Conservation (phyloP, 1,140 invertebrate genomes). For the Panagrolaimus sp. region DNA sequence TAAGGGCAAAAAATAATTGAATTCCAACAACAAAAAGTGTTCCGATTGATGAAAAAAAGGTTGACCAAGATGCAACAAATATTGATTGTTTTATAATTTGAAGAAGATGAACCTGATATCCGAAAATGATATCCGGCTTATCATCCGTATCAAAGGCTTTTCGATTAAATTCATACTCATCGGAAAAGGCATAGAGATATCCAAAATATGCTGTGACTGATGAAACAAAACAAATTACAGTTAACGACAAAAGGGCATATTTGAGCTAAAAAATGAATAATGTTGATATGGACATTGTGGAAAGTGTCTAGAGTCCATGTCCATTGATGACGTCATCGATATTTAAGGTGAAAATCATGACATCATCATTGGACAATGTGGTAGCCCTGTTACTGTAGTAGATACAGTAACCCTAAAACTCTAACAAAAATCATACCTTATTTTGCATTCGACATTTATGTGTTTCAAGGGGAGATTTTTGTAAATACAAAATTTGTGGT, state of each 20-base stretch:
- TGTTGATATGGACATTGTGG: no score
- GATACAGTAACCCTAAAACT: no score
- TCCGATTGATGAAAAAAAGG: not conserved
- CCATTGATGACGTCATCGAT: not conserved
- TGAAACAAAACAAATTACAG: not conserved
- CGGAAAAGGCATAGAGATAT: not conserved
- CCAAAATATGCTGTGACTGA: not conserved
- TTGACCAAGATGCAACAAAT: slow-evolving; percentile 2
- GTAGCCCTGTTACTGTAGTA: no score
- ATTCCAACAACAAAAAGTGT: not conserved
- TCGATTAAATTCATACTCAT: not conserved
- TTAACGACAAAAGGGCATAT: not conserved
- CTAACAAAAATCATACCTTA: no score
- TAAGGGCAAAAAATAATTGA: not conserved
- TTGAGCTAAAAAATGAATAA: not conserved
- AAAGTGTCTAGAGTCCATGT: no score
- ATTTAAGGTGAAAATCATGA: no score
- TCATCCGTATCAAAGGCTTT: not conserved
- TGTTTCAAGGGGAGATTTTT: not conserved
- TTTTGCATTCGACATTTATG: slow-evolving; percentile 8
- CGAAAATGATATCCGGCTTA: not conserved
- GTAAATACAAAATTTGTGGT: slow-evolving; percentile 2
- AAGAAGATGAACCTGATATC: not conserved
- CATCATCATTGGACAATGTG: no score
- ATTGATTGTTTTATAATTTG: not conserved